These are phyloP conservation scores for Ariopsis seemanni DNA, from an alignment of 2,113 vertebrate genomes.

Conservation along the genomic window DNA sequence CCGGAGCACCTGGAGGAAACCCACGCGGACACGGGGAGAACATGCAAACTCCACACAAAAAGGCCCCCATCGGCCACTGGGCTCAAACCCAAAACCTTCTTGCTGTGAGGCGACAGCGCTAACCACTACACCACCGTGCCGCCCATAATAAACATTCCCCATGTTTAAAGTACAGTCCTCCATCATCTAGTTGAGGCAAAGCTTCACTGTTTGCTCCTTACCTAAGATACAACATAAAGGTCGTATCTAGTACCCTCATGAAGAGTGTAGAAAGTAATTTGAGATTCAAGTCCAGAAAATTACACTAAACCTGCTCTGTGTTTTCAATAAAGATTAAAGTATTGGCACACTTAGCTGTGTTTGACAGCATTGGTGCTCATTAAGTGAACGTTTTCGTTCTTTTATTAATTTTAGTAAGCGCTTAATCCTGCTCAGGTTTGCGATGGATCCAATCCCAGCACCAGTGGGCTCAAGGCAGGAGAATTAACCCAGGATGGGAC, in stretches of 20 bases:
- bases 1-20: too few species aligned
- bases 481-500: not conserved
- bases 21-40: too few species aligned
- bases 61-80: too few species aligned
- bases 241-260: not conserved
- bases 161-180: not conserved
- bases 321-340: not conserved
- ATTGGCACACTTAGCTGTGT: not conserved
- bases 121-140: too few species aligned
- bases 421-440: not conserved
- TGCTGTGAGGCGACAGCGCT: too few species aligned
- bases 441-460: not conserved
- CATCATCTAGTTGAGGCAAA: not conserved
- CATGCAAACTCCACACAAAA: too few species aligned
- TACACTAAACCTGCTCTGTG: not conserved
- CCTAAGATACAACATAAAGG: not conserved
- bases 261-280: not conserved
- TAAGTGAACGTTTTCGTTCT: not conserved
- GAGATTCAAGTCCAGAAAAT: not conserved
- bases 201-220: not conserved
- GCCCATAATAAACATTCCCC: too few species aligned
- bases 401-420: not conserved
- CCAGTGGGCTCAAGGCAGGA: not conserved
- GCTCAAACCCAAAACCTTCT: too few species aligned
- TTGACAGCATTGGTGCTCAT: not conserved